Conservation (phyloP, 2,797 vertebrate genomes). For the Rhinichthys osculus region DNA sequence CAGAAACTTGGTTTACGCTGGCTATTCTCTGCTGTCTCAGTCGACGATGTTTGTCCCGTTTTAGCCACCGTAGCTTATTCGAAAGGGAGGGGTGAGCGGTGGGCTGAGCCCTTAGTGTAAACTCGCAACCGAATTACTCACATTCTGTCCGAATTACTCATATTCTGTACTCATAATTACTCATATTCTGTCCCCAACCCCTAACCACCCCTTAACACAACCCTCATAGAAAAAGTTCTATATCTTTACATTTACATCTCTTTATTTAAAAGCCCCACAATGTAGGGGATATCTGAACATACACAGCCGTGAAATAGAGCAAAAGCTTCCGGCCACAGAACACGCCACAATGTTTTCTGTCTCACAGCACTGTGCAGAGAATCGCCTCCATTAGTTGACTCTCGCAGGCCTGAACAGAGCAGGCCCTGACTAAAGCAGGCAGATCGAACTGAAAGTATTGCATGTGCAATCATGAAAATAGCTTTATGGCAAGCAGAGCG, state of each 20-base stretch:
- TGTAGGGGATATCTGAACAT: not conserved
- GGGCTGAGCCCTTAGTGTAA: too few species aligned
- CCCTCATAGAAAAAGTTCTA: not conserved
- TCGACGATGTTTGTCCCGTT: too few species aligned
- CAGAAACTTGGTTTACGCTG: too few species aligned
- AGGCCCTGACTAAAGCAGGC: slow-evolving; percentile 5
- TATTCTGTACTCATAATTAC: too few species aligned
- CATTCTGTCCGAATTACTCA: too few species aligned
- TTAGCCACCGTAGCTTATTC: too few species aligned
- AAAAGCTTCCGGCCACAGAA: slow-evolving; percentile 18
- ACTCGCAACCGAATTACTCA: too few species aligned
- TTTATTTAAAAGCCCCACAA: not conserved
- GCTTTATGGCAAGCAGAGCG: slow-evolving; percentile 19
- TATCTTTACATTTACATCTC: not conserved
- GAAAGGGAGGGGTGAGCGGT: too few species aligned
- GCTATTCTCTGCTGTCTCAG: too few species aligned
- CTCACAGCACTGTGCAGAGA: slow-evolving; percentile 50
- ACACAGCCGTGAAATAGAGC: not conserved
- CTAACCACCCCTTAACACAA: not conserved
- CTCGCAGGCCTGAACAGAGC: slow-evolving; percentile 13
- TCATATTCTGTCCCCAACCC: not conserved
- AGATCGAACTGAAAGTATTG: slow-evolving; percentile 39
- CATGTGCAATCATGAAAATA: slow-evolving; percentile 41
- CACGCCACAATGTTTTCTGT: slow-evolving; percentile 33
- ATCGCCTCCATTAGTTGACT: slow-evolving; percentile 34